These are phyloP conservation scores for Rhabdomys dilectus DNA, from an alignment of 2,113 vertebrate species.

Conservation along the genomic window DNA sequence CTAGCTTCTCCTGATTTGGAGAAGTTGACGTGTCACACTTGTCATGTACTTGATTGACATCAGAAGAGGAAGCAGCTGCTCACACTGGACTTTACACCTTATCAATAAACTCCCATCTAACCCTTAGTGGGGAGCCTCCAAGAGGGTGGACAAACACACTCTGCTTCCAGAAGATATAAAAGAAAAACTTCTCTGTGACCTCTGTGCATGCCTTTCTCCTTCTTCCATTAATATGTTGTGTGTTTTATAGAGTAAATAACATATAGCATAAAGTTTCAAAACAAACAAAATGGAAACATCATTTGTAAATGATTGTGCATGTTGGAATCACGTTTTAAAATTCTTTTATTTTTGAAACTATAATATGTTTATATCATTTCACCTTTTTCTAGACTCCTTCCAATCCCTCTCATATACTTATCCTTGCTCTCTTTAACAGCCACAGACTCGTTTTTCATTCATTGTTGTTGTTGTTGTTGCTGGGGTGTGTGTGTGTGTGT, in stretches of 20 bases:
- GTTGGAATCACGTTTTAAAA: not conserved
- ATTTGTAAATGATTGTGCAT: not conserved
- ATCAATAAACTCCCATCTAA: not conserved
- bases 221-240: not conserved
- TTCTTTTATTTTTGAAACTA: not conserved
- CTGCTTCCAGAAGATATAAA: not conserved
- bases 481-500: not conserved
- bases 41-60: not conserved
- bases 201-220: not conserved
- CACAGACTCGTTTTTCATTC: not conserved
- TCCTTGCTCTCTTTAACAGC: not conserved
- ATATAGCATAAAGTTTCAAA: not conserved
- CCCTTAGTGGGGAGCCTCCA: not conserved
- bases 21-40: not conserved
- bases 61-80: not conserved
- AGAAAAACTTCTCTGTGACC: not conserved
- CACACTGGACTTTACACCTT: not conserved
- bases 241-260: conserved; percentile 1
- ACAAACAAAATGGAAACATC: not conserved
- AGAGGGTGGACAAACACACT: not conserved
- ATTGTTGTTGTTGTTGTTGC: no score
- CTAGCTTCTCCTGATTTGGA: not conserved
- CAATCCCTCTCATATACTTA: not conserved
- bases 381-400: not conserved
- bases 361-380: not conserved